Evolutionary conservation across 2,797 vertebrate genomes (phyloP).

Genomic region (Sebastes oblongus): DNA sequence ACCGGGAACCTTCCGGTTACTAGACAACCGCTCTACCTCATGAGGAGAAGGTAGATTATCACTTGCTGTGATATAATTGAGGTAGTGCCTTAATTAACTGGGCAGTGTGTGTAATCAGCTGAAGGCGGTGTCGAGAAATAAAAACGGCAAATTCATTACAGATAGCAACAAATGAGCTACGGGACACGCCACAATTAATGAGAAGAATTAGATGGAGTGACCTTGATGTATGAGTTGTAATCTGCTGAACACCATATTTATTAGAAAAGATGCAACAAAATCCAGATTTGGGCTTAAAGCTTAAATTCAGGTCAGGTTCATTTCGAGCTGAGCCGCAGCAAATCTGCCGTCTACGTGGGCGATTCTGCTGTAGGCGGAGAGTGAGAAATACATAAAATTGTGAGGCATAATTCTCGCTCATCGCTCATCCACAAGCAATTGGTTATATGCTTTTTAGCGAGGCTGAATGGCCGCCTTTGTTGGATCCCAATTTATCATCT

Average conservation of each 20-base stretch:
- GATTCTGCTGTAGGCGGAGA: not conserved
- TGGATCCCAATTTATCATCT: constrained; percentile 65
- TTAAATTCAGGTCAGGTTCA: constrained; percentile 1
- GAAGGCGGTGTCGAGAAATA: constrained; percentile 20
- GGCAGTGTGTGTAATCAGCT: constrained; percentile 47
- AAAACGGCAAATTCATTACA: constrained; percentile 52
- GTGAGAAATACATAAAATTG: constrained; percentile 34
- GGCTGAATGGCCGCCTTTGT: constrained; percentile 62
- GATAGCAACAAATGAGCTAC: constrained; percentile 23
- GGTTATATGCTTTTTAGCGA: constrained; percentile 49
- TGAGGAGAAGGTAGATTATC: not conserved
- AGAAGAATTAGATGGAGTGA: not conserved
- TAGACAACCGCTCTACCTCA: fast-evolving
- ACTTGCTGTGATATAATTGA: constrained; percentile 4
- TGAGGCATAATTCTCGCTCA: constrained; percentile 46
- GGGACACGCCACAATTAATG: constrained; percentile 14
- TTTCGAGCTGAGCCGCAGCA: not conserved
- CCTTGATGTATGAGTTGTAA: not conserved
- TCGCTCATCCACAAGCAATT: constrained; percentile 60
- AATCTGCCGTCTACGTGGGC: not conserved
- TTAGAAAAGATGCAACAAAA: not conserved
- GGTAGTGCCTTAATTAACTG: constrained; percentile 33
- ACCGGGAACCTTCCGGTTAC: too few species aligned
- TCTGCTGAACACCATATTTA: not conserved
- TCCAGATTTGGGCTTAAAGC: not conserved